phyloP scores from a whole-genome alignment of 2,113 vertebrate species.

The Pogonocichla stellata region DNA sequence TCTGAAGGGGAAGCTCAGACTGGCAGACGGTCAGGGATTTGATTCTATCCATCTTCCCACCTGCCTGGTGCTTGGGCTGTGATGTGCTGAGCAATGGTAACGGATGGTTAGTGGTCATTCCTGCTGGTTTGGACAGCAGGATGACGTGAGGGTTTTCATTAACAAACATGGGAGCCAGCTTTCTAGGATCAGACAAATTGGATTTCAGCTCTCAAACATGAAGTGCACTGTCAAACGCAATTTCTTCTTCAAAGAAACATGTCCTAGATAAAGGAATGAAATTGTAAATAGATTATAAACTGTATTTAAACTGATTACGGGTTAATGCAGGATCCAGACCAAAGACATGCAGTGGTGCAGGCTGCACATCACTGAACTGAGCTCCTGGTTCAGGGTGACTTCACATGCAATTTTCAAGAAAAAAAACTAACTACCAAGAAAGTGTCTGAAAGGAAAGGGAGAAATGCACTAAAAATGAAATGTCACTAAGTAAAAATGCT shows the following conservation, averaged over 20 bases:
- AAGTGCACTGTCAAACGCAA: neutral
- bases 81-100: neutral
- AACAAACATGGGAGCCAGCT: neutral
- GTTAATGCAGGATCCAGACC: neutral
- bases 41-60: neutral
- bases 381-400: neutral
- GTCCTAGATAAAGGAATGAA: neutral
- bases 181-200: slow-evolving; percentile 4
- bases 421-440: neutral
- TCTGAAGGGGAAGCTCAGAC: neutral
- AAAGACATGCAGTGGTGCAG: neutral
- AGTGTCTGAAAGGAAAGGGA: neutral
- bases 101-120: neutral
- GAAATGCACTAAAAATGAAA: neutral
- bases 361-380: neutral
- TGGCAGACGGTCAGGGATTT: neutral
- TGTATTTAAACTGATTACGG: neutral
- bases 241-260: slow-evolving; percentile 17
- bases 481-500: neutral
- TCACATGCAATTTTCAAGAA: neutral
- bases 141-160: neutral
- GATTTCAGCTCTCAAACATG: neutral
- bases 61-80: neutral
- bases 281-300: neutral
- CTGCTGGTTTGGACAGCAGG: neutral